These are phyloP conservation scores for Drosophila mimica DNA, from an alignment of 2,888 invertebrate species.

Conservation along the genomic window DNA sequence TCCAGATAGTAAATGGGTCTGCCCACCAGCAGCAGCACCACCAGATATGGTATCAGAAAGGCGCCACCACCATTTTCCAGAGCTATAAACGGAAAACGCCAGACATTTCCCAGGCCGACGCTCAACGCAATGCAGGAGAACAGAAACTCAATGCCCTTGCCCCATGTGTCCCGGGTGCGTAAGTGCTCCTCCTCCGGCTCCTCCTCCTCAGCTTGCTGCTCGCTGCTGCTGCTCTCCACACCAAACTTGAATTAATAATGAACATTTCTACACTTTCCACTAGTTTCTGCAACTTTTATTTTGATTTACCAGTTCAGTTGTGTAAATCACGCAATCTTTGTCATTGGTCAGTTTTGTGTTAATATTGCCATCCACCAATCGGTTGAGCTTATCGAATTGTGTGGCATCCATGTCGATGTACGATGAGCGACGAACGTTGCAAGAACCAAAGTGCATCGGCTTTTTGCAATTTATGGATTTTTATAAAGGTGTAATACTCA, in stretches of 20 bases:
- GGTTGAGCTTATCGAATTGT: constrained; percentile 67
- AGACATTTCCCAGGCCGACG: constrained; percentile 89
- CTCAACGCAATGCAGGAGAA: constrained; percentile 87
- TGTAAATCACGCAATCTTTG: constrained; percentile 53
- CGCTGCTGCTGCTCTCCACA: constrained; percentile 29
- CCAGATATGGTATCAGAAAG: constrained; percentile 88
- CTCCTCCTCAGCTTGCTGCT: not conserved
- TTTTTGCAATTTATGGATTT: not conserved
- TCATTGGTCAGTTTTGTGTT: constrained; percentile 3
- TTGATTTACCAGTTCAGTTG: constrained; percentile 66
- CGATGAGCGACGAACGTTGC: constrained; percentile 25
- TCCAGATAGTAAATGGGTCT: constrained; percentile 90
- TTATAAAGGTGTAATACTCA: constrained; percentile 17
- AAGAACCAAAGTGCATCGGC: constrained; percentile 27
- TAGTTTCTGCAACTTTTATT: accelerated
- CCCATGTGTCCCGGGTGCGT: constrained; percentile 86
- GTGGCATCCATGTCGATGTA: constrained; percentile 64
- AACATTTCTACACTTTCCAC: not conserved
- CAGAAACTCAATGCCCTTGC: constrained; percentile 88
- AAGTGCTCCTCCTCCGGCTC: not conserved
- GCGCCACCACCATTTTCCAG: constrained; percentile 89
- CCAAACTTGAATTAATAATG: constrained; percentile 27
- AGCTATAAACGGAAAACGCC: constrained; percentile 89
- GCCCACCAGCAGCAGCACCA: constrained; percentile 88
- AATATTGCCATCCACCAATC: constrained; percentile 32